Evolutionary conservation across 2,888 invertebrate genomes (phyloP), one percentile per base, ranked within the genome.

Genomic region (Drosophila colorata): DNA sequence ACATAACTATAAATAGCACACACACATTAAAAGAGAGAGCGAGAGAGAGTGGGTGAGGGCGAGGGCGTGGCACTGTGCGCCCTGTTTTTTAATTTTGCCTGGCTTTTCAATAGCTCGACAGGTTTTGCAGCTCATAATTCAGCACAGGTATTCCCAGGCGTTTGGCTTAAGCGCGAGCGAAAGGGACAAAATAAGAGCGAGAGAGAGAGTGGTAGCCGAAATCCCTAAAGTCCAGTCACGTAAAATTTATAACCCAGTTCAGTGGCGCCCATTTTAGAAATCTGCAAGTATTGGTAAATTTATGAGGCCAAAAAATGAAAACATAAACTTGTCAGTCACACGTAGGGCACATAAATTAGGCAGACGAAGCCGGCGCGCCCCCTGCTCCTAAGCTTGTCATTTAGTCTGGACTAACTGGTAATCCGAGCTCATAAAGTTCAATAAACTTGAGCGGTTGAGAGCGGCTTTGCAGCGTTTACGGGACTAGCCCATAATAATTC

Each of bases 301-400:
- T 68, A 78, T 65, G 75, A 58, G 59, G 48, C 49, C 44, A 53
- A 51, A 63, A 79, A 70, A 80, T 64, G 44, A 72, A 78, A 75
- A 71, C 70, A 87, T 87, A 78, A 87, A 81, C 78, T 83, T 83
- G 82, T 83, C 87, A 87, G 78, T 83, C 87, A 87, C 87, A 84
- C 85, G 78, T 84, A 61, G 74, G 46, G 6, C 78, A 47, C 58
- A 87, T 84, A 87, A 87, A 84, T 87, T 61, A 48, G 31, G 11
- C 6, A 20, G 35, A 28, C 41, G 38, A 18, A 23, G 16, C 48
- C 35, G 53, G 8, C 23, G 46, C 38, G 2, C 20, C 11, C n/a
- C 18, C 14, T 11, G 11, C 31, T 11, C 11, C 11, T 11, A 33
- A 44, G 41, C 56, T 47, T 63, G 56, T 67, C 63, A 44, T 71